Conservation (phyloP, 2,797 vertebrate genomes). For the Argya squamiceps region DNA sequence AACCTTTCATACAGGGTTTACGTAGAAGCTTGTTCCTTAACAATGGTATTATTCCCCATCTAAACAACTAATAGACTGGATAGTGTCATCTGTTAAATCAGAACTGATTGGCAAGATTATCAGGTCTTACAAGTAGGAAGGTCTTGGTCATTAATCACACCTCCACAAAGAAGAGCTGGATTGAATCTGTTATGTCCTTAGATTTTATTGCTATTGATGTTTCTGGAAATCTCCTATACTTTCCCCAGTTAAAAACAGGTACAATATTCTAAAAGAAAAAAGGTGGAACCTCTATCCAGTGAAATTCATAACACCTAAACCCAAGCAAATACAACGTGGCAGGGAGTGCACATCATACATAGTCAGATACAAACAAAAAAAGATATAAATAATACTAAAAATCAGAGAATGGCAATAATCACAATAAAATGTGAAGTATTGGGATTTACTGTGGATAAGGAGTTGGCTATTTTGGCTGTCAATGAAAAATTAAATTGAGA, state of each 20-base stretch:
- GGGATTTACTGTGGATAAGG: neutral
- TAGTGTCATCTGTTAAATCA: constrained; percentile 65
- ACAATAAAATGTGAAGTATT: neutral
- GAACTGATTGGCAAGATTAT: constrained; percentile 57
- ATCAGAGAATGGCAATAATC: neutral
- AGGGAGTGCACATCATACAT: neutral
- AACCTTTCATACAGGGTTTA: constrained; percentile 39
- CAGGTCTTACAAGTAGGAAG: constrained; percentile 42
- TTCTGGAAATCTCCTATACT: neutral
- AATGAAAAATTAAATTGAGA: neutral
- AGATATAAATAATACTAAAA: neutral
- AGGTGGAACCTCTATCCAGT: neutral
- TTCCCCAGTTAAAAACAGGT: neutral
- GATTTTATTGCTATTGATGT: neutral
- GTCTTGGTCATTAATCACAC: constrained; percentile 65
- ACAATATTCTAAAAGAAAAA: neutral
- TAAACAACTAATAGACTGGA: constrained; percentile 63
- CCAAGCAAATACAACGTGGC: neutral
- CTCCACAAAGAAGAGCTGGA: constrained; percentile 29
- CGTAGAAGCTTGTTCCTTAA: constrained; percentile 37
- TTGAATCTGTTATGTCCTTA: neutral
- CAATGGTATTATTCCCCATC: constrained; percentile 61
- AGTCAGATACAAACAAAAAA: neutral
- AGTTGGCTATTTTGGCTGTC: neutral
- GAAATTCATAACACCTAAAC: neutral